Evolutionary conservation across 2,888 invertebrate genomes (phyloP).

Genomic region (Rhagonycha lutea): DNA sequence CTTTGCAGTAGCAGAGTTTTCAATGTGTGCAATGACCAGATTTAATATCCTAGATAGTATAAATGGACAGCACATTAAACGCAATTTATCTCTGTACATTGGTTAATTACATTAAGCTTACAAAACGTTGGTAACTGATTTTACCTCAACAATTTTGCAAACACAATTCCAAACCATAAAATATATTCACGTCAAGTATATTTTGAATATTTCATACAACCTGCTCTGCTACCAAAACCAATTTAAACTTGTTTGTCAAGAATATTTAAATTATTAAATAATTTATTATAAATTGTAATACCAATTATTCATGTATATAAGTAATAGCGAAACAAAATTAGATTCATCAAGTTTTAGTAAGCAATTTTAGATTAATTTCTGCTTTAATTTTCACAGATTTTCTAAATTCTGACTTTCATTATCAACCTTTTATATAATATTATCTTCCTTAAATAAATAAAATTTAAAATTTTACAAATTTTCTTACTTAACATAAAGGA

Average conservation of each 20-base stretch:
- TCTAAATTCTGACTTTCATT: no score
- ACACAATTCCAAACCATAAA: slow-evolving; percentile 3
- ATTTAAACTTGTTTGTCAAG: not conserved
- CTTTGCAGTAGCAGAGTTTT: not conserved
- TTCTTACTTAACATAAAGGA: no score
- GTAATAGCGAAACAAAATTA: not conserved
- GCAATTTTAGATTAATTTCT: not conserved
- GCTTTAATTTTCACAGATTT: not conserved
- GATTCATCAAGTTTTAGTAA: not conserved
- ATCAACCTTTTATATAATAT: no score
- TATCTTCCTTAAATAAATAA: no score
- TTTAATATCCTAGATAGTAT: slow-evolving; percentile 1
- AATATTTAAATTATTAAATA: not conserved
- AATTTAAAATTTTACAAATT: no score
- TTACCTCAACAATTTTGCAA: slow-evolving; percentile 3
- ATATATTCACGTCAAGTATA: not conserved
- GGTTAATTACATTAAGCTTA: slow-evolving; percentile 15
- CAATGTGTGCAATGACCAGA: not conserved
- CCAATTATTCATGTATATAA: not conserved
- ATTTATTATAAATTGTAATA: not conserved
- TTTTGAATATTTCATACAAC: not conserved
- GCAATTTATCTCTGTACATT: slow-evolving; percentile 16
- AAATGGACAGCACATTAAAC: slow-evolving; percentile 20
- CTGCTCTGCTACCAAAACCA: not conserved
- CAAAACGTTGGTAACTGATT: slow-evolving; percentile 15